Evolutionary conservation across 1,140 invertebrate genomes (phyloP), one percentile per base, ranked within the genome.

Genomic region (Wasmannia auropunctata): DNA sequence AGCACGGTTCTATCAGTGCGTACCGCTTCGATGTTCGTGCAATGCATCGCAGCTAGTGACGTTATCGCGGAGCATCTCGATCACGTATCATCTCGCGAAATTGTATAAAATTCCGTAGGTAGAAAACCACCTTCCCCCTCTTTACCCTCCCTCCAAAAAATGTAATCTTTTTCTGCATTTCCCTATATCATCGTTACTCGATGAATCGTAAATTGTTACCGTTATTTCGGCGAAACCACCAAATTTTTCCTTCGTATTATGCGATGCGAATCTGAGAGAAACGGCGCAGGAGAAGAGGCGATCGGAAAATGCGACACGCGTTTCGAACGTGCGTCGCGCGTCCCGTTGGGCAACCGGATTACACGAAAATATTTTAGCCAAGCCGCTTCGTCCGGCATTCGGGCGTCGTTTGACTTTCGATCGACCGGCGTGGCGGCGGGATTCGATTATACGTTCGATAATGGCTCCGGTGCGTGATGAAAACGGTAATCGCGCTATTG

Each of bases 11-110:
- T 91, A 93, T 93, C 92, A 81, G 74, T 86, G 74, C 87, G 28
- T 40, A 49, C 86, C 88, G 76, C 80, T 28, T 88, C 89, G 89
- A 92, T 93, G 92, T 91, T 91, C 88, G 87, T 89, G 16, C 75
- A 37, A 93, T 93, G 92, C 87, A 92, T 92, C 91, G 90, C 85
- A 40, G 88, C 60, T 69, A 76, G 63, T 49, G 91, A 93, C 91
- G 91, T 92, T 93, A 93, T 93, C 88, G 86, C 87, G 81, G 79
- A 88, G n/a, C 89, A 88, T 85, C 86, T 86, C 65, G 90, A 92
- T 89, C 88, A 92, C 89, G 75, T 90, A 90, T 92, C 90, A 72
- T 40, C 51, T 83, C 49, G 40, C 63, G 25, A 83, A 83, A 83
- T 83, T 83, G 28, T 83, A 83, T 83, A 34, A 37, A 83, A 83